Percentiles rank a stretch among this genome's conserved stretches.
phyloP scores from a whole-genome alignment of 2,113 vertebrate genomes.

The Apteryx owenii region DNA sequence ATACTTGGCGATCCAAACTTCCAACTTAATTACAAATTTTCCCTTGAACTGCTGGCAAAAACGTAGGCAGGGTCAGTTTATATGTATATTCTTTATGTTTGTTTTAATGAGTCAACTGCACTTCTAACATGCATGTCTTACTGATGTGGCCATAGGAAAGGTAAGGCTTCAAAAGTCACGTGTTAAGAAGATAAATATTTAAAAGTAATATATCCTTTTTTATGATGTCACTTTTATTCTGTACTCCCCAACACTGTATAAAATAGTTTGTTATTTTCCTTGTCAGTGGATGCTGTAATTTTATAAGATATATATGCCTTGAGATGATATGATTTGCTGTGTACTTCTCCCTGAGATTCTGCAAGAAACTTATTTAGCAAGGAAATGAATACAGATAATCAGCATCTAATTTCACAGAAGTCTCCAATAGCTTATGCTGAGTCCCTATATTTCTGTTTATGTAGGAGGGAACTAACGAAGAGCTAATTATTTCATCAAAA shows the following conservation, averaged over 20 bases:
- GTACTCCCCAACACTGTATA: not conserved
- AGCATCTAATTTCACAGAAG: not conserved
- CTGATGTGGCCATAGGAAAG: not conserved
- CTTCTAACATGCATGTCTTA: fast-evolving
- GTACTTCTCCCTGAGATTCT: not conserved
- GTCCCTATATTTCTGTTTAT: not conserved
- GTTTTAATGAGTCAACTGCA: not conserved
- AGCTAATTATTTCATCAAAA: not conserved
- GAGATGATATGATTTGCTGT: not conserved
- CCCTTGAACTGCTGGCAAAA: not conserved
- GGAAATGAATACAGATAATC: not conserved
- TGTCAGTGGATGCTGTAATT: fast-evolving
- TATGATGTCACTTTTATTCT: not conserved
- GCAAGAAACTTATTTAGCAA: not conserved
- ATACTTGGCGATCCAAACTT: not conserved
- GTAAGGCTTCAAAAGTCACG: not conserved
- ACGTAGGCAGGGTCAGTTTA: not conserved
- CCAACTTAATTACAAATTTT: not conserved
- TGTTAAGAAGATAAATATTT: not conserved
- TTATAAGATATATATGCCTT: too few species aligned
- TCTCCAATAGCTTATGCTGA: not conserved
- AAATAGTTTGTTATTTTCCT: not conserved
- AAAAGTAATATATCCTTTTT: not conserved
- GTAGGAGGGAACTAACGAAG: not conserved
- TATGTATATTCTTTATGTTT: not conserved